Base-by-base conservation (phyloP, 2,888 invertebrate species). In the Orchestes rusci region DNA sequence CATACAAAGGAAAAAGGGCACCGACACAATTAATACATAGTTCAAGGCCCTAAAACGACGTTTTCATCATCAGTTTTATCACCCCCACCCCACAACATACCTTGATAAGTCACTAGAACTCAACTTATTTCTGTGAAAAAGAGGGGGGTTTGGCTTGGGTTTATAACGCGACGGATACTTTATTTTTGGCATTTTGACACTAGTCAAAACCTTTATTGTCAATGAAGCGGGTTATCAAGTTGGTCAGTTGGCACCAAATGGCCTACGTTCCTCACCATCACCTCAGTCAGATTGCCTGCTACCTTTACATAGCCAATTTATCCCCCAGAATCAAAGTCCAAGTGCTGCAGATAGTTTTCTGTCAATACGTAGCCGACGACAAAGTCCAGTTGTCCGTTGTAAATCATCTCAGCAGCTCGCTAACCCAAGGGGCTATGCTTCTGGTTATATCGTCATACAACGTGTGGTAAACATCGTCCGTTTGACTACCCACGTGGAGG, bases 341-440 rank as follows among this genome's bases (percentile, higher is more conserved):
- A 70, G 39, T 79, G 74, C 52, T 75, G 72, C 18, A 94, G 68
- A 64, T 86, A 91, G 61, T 83, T 84, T 12, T 84, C 75, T 0
- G 92, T 92, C 37, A 88, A 63, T 0, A 91, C 89, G 67, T 90
- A 89, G 0, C 90, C 88, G 0, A 92, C 87, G 51, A 93, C 89
- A 10, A 94, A 83, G 64, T 95, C 94, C 52, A 94, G 64, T 62
- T 94, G 93, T 0, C 94, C 94, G 61, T 82, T 92, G 65, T 93
- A 94, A 47, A 92, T 75, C 30, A 92, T 73, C 10, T 71, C 1
- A 87, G 62, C 0, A 89, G 67, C 54, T 82, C 80, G 0, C 77
- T 72, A 42, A 89, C 70, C 76, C 82, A 80, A 0, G 77, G 75
- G 4, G 85, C 83, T 4, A 89, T 81, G 0, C 84, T 83, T 59